Evolutionary conservation across 2,888 invertebrate genomes (phyloP).

Genomic region (Kuschelorhynchus macadamiae): DNA sequence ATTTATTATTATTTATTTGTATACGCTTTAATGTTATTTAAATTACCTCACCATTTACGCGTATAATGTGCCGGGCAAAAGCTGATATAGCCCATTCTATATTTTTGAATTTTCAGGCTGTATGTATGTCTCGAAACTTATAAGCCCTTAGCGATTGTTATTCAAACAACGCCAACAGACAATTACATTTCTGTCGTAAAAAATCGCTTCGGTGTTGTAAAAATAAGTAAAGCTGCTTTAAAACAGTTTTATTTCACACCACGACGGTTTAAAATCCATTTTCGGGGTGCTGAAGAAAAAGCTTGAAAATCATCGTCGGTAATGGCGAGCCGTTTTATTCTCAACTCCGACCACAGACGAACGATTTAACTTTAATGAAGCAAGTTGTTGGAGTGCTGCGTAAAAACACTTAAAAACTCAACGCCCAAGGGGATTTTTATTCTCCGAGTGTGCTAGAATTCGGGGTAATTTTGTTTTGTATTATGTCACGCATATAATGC

Average conservation of each 20-base stretch:
- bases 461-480: conserved; percentile 15
- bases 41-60: too few species aligned
- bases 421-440: conserved; percentile 23
- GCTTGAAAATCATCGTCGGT: conserved; percentile 46
- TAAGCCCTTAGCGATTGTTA: too few species aligned
- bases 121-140: too few species aligned
- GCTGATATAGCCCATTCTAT: too few species aligned
- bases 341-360: conserved; percentile 41
- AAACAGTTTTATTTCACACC: conserved; percentile 39
- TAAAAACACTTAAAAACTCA: conserved; percentile 42
- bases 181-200: conserved; percentile 7
- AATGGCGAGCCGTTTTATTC: conserved; percentile 46
- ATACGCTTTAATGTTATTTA: too few species aligned
- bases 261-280: conserved; percentile 39
- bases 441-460: conserved; percentile 22
- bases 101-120: too few species aligned
- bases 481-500: not conserved
- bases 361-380: conserved; percentile 49
- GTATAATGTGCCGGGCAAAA: too few species aligned
- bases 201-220: conserved; percentile 16
- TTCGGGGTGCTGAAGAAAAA: conserved; percentile 35
- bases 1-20: too few species aligned
- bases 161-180: not conserved
- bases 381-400: conserved; percentile 44
- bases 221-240: conserved; percentile 36